Conservation (phyloP, 2,888 invertebrate species). For the Meteorus colon region DNA sequence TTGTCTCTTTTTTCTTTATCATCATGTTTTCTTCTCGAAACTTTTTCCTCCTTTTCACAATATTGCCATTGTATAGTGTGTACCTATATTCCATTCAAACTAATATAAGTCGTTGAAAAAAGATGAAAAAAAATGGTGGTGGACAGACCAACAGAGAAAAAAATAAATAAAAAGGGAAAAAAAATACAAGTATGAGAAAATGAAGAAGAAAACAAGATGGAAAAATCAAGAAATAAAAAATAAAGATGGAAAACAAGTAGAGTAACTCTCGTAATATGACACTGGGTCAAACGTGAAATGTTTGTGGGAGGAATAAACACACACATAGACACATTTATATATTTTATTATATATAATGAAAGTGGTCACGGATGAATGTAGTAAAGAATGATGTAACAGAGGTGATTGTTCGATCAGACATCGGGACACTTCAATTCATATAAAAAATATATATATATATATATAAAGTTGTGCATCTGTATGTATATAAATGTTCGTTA, state of each 20-base stretch:
- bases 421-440: constrained; percentile 4
- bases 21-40: not conserved
- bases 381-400: constrained; percentile 8
- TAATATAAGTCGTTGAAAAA: not conserved
- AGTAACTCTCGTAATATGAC: constrained; percentile 18
- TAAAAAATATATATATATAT: not conserved
- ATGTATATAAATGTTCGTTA: constrained; percentile 20
- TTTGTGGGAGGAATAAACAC: constrained; percentile 11
- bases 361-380: constrained; percentile 33
- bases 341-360: constrained; percentile 20
- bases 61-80: constrained; percentile 3
- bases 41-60: not conserved
- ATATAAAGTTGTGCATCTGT: not conserved
- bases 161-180: not conserved
- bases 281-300: constrained; percentile 36
- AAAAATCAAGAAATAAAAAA: constrained; percentile 17
- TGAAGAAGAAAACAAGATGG: constrained; percentile 15
- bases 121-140: not conserved
- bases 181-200: not conserved
- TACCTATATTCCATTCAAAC: not conserved
- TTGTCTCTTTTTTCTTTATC: not conserved
- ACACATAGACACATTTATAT: constrained; percentile 1
- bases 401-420: constrained; percentile 15
- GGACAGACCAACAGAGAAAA: not conserved
- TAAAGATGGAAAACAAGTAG: constrained; percentile 11